These are phyloP conservation scores for Drosophila robusta DNA, from an alignment of 2,888 invertebrate species.

Conservation along the genomic window DNA sequence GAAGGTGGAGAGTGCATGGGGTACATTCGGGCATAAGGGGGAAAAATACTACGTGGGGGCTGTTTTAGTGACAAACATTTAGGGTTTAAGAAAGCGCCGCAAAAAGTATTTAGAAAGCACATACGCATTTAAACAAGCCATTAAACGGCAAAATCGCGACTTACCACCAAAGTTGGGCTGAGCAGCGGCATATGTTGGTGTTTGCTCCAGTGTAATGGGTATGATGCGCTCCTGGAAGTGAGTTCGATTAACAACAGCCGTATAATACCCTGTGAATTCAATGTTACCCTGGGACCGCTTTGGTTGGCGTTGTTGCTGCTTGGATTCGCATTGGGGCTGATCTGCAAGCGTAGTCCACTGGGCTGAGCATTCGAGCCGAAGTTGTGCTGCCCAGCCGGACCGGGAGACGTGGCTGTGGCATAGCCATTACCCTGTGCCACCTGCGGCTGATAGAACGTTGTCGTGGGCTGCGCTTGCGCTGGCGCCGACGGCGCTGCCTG, in stretches of 20 bases:
- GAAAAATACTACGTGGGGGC: conserved; percentile 23
- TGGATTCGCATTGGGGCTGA: conserved; percentile 61
- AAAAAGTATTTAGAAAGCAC: conserved; percentile 19
- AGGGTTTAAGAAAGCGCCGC: conserved; percentile 69
- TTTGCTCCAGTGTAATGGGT: conserved; percentile 84
- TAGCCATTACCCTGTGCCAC: conserved; percentile 67
- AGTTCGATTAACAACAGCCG: background rate
- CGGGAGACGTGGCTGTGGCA: conserved; percentile 35
- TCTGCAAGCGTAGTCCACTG: conserved; percentile 81
- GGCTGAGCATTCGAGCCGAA: conserved; percentile 71
- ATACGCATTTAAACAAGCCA: conserved; percentile 12
- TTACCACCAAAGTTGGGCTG: conserved; percentile 83
- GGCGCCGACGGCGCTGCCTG: conserved; percentile 85
- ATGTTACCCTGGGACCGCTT: conserved; percentile 76
- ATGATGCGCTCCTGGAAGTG: conserved; percentile 83
- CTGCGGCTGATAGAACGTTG: conserved; percentile 52
- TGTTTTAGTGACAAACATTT: conserved; percentile 69
- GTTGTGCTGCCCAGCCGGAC: conserved; percentile 58
- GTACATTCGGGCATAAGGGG: conserved; percentile 21
- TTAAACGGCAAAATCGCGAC: conserved; percentile 22
- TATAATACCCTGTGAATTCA: background rate
- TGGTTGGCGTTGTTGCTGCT: conserved; percentile 59
- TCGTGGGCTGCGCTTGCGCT: conserved; percentile 42
- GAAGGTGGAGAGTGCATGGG: conserved; percentile 52
- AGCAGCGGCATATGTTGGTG: conserved; percentile 82